phyloP scores from a whole-genome alignment of 1,140 invertebrate species.

The Sitobion miscanthi region DNA sequence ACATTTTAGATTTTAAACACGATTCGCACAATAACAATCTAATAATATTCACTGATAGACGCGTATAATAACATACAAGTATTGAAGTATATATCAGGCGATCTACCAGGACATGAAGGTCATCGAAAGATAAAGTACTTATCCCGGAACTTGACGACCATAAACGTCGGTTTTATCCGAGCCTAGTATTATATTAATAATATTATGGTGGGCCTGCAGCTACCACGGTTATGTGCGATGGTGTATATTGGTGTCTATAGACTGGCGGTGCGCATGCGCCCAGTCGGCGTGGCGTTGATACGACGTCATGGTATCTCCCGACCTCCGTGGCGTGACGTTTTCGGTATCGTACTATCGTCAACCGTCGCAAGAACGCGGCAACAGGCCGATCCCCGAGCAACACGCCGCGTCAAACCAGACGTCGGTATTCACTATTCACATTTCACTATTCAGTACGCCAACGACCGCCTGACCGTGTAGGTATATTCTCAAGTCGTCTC shows the following conservation, averaged over 20 bases:
- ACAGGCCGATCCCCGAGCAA: not conserved
- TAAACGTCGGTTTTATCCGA: not conserved
- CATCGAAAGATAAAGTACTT: not conserved
- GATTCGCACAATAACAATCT: not conserved
- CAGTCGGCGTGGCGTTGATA: not conserved
- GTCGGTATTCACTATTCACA: not conserved
- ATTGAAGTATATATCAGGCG: too few relatives aligned
- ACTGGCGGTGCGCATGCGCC: not conserved
- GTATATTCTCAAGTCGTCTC: not conserved
- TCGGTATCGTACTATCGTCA: not conserved
- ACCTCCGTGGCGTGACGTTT: not conserved
- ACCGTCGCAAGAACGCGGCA: not conserved
- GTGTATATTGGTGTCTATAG: not conserved
- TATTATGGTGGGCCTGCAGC: not conserved
- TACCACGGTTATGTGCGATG: not conserved
- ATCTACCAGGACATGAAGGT: not conserved
- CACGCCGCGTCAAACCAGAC: not conserved
- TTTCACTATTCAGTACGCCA: not conserved
- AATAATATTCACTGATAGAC: not conserved
- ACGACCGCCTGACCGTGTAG: not conserved
- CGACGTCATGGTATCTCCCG: slow-evolving; percentile 6
- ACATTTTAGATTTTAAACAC: not conserved
- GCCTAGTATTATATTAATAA: not conserved
- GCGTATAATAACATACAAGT: not conserved
- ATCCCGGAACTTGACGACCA: not conserved